These are phyloP conservation scores for Hippocampus barbouri DNA, from an alignment of 2,113 vertebrate species.

Conservation along the genomic window DNA sequence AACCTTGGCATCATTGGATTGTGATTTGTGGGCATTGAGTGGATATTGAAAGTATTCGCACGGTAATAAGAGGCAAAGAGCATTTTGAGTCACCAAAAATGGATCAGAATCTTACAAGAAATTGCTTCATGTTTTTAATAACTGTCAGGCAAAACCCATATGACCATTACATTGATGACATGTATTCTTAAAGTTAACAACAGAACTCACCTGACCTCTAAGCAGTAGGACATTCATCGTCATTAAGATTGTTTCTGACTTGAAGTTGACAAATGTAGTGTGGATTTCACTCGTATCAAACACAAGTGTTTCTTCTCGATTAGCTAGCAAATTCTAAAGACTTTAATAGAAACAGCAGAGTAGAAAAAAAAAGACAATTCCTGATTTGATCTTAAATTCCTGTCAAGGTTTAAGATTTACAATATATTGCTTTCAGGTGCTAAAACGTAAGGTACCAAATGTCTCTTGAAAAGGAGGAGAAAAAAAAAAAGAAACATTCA, in stretches of 20 bases:
- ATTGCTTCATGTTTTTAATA: constrained; percentile 67
- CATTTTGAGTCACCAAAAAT: too few relatives aligned
- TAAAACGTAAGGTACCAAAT: constrained; percentile 55
- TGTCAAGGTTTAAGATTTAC: constrained; percentile 64
- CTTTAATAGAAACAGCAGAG: constrained; percentile 74
- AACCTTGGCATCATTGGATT: too few relatives aligned
- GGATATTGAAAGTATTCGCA: too few relatives aligned
- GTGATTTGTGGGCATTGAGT: too few relatives aligned
- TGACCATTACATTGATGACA: constrained; percentile 74
- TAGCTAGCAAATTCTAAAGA: constrained; percentile 71
- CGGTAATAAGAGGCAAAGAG: background rate
- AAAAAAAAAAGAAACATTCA: constrained; percentile 51
- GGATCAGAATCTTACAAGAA: background rate
- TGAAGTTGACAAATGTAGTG: constrained; percentile 64
- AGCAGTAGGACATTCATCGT: constrained; percentile 76
- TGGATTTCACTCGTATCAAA: constrained; percentile 71
- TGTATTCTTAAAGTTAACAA: constrained; percentile 75
- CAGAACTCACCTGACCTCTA: constrained; percentile 66
- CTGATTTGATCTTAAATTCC: constrained; percentile 74
- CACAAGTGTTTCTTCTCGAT: constrained; percentile 58
- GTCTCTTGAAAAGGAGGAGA: constrained; percentile 2
- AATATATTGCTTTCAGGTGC: constrained; percentile 73
- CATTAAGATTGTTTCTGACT: constrained; percentile 74
- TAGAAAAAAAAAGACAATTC: constrained; percentile 78
- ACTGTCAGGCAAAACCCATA: constrained; percentile 69